These are phyloP conservation scores for Haemorhous mexicanus DNA, from an alignment of 2,113 vertebrate genomes.

Conservation along the genomic window DNA sequence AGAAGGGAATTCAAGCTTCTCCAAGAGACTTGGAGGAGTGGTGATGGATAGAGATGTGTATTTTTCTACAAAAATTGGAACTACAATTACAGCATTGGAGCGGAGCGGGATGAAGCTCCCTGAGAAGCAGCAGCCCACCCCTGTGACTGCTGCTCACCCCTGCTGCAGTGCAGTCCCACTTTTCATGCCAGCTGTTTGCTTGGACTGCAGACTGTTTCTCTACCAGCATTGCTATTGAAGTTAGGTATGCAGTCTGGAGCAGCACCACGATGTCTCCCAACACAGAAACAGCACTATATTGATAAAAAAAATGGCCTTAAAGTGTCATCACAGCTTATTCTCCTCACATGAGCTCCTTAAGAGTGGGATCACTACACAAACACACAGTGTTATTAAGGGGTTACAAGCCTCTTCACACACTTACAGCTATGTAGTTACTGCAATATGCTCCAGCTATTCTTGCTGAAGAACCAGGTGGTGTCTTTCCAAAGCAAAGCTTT, in stretches of 20 bases:
- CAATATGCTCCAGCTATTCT: conserved; percentile 20
- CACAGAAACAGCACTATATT: neutral
- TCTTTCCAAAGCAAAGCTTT: conserved; percentile 3
- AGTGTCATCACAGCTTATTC: neutral
- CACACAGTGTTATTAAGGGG: neutral
- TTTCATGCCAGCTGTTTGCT: neutral
- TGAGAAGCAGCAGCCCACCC: neutral
- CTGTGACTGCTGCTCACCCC: neutral
- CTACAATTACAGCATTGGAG: neutral
- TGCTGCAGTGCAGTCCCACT: neutral
- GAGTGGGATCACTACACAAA: neutral
- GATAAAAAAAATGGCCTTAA: conserved; percentile 1
- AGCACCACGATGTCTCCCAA: neutral
- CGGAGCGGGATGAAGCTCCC: neutral
- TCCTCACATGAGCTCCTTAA: neutral
- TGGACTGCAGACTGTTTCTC: neutral
- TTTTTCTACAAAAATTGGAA: neutral
- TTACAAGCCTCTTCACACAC: neutral
- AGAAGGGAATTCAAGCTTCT: neutral
- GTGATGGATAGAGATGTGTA: neutral
- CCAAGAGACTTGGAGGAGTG: neutral
- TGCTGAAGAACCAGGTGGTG: neutral
- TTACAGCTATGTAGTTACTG: neutral
- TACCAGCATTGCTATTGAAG: neutral
- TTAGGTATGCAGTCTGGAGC: neutral